A percentile compares a stretch with the other conserved stretches of the same genome.
phyloP scores from a whole-genome alignment of 2,888 invertebrate genomes.

The Erpobdella octoculata region DNA sequence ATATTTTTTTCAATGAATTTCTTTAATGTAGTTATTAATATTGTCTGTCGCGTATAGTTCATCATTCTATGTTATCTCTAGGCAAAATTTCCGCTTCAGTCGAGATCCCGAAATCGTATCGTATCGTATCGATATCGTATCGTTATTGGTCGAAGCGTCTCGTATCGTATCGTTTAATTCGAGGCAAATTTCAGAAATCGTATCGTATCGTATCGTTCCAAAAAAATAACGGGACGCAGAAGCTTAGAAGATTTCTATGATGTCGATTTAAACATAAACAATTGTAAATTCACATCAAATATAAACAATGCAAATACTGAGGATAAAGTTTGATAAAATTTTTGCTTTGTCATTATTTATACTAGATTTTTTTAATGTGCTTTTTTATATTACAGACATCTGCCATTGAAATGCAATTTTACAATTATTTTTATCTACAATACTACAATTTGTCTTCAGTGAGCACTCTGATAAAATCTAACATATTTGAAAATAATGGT shows the following conservation, averaged over 20 bases:
- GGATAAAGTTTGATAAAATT: not conserved
- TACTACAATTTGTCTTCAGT: not conserved
- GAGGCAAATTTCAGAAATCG: too few species aligned
- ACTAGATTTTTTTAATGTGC: not conserved
- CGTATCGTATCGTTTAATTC: too few species aligned
- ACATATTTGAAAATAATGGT: conserved; percentile 21
- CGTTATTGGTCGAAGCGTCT: too few species aligned
- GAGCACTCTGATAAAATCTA: not conserved
- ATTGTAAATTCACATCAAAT: conserved; percentile 23
- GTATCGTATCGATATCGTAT: too few species aligned
- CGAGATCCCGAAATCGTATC: too few species aligned
- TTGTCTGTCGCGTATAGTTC: too few species aligned
- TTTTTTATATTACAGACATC: not conserved
- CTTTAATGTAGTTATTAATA: too few species aligned
- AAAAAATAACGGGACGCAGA: too few species aligned
- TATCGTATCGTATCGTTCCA: too few species aligned
- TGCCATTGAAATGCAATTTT: not conserved
- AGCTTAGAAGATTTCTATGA: conserved; percentile 6
- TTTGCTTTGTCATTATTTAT: not conserved
- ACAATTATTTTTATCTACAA: not conserved
- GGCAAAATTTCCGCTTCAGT: too few species aligned
- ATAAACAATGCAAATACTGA: not conserved
- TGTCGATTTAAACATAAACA: conserved; percentile 12
- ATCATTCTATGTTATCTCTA: too few species aligned
- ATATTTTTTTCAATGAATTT: too few species aligned